Percentiles rank a stretch among this genome's conserved stretches.
Evolutionary conservation across 1,140 invertebrate genomes (phyloP).

Genomic region (Chlorops oryzae): DNA sequence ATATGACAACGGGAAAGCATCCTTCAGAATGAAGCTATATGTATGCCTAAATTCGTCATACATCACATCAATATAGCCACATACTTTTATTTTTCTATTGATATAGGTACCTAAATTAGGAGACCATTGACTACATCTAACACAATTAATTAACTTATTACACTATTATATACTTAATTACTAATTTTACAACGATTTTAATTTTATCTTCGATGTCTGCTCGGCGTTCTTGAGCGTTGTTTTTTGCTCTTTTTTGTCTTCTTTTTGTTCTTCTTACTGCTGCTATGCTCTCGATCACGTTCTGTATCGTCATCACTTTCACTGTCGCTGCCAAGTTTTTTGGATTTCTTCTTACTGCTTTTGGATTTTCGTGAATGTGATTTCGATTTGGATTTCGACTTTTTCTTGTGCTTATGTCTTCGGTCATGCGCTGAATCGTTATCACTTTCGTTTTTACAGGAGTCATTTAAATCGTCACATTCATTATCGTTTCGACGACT

Average conservation of each 20-base stretch:
- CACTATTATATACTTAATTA: no score
- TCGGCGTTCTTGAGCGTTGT: conserved; percentile 33
- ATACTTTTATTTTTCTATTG: no score
- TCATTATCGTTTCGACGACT: no score
- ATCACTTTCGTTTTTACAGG: conserved; percentile 36
- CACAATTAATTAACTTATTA: no score
- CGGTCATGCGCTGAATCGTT: conserved; percentile 36
- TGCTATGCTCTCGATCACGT: conserved; percentile 15
- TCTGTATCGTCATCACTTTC: conserved; percentile 17
- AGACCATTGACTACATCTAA: no score
- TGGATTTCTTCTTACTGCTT: conserved; percentile 28
- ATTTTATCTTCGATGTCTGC: conserved; percentile 21
- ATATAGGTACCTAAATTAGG: no score
- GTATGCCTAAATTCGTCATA: no score
- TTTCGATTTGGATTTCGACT: no score
- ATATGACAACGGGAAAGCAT: no score
- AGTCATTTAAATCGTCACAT: conserved; percentile 32
- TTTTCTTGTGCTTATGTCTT: conserved; percentile 29
- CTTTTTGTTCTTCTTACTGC: conserved; percentile 36
- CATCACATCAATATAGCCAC: no score
- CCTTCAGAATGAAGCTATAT: no score
- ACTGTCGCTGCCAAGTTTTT: conserved; percentile 22
- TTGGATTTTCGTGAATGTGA: conserved; percentile 6
- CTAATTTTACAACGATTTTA: no score
- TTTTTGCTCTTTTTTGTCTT: conserved; percentile 44